Percentiles rank a stretch among this genome's conserved stretches.
Evolutionary conservation across 2,888 invertebrate species (phyloP).

Genomic region (Auanema freiburgensis): DNA sequence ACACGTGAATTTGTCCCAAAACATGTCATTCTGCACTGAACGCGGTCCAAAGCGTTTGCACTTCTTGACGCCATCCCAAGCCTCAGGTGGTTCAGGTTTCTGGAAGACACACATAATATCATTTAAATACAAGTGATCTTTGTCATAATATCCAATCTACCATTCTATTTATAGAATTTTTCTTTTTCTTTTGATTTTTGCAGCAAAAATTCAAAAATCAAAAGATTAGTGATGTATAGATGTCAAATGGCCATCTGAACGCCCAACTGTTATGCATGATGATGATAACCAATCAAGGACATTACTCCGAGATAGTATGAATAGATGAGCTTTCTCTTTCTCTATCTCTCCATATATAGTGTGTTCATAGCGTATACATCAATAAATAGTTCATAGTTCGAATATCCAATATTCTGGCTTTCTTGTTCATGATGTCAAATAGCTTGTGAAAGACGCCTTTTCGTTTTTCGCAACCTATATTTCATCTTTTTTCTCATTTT

Average conservation of each 20-base stretch:
- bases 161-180: not conserved
- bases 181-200: not conserved
- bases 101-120: slow-evolving; percentile 17
- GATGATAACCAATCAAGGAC: not conserved
- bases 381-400: not conserved
- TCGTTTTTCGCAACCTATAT: too few relatives aligned
- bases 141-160: too few relatives aligned
- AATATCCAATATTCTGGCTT: too few relatives aligned
- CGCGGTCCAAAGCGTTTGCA: slow-evolving; percentile 39
- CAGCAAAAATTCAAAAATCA: slow-evolving; percentile 3
- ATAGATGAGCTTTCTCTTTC: not conserved
- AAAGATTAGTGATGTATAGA: not conserved
- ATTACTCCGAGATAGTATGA: too few relatives aligned
- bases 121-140: not conserved
- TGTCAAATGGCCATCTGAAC: not conserved
- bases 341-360: too few relatives aligned
- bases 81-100: slow-evolving; percentile 47
- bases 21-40: slow-evolving; percentile 53
- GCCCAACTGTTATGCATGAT: not conserved
- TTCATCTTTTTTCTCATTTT: too few relatives aligned
- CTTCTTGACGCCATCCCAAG: slow-evolving; percentile 45
- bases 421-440: too few relatives aligned
- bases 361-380: not conserved
- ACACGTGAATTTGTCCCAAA: slow-evolving; percentile 41
- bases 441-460: too few relatives aligned